Percentiles rank a stretch among this genome's conserved stretches.
These are phyloP conservation scores for Circaetus gallicus DNA, from an alignment of 2,113 vertebrate genomes.

Conservation along the genomic window DNA sequence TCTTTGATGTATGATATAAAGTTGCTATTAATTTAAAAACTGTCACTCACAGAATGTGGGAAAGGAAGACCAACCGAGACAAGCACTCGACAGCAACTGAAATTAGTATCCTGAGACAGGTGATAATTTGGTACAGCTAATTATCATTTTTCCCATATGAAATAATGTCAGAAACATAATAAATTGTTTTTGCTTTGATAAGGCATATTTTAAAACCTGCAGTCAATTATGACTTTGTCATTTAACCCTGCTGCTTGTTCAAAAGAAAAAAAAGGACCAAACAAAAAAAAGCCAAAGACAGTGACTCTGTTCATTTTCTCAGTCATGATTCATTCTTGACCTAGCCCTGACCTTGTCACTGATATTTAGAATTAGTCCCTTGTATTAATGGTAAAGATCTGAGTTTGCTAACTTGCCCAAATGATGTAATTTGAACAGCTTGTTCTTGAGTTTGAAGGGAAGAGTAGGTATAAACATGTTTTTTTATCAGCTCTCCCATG, in stretches of 20 bases:
- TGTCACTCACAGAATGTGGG: constrained; percentile 52
- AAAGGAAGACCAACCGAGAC: constrained; percentile 51
- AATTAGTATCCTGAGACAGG: constrained; percentile 39
- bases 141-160: constrained; percentile 51
- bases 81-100: not conserved
- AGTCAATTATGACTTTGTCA: not conserved
- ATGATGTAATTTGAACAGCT: not conserved
- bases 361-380: not conserved
- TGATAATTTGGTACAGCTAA: constrained; percentile 67
- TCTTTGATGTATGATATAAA: constrained; percentile 46
- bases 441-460: not conserved
- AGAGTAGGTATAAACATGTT: not conserved
- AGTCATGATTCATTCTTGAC: not conserved
- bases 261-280: not conserved
- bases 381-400: not conserved
- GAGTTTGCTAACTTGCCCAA: not conserved
- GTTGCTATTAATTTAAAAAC: constrained; percentile 70
- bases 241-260: not conserved
- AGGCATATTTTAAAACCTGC: not conserved
- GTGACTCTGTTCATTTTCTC: not conserved
- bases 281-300: not conserved
- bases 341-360: not conserved
- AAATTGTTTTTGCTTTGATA: constrained; percentile 44
- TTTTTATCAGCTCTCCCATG: not conserved
- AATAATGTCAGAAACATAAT: constrained; percentile 41